Conservation (phyloP, 2,888 invertebrate species). For the Frankliniella fusca region DNA sequence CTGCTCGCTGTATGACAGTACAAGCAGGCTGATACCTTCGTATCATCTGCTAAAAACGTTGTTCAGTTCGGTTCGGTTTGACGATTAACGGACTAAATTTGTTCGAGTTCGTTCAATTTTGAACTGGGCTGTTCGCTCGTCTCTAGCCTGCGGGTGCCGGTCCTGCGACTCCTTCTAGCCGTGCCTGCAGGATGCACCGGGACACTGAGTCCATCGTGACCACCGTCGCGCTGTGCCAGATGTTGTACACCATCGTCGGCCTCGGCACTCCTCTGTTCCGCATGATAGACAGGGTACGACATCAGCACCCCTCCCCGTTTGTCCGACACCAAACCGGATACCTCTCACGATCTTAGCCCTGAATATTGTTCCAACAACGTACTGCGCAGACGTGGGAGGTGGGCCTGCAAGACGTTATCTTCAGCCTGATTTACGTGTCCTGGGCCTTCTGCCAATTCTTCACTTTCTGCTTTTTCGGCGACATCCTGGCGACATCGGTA, state of each 20-base stretch:
- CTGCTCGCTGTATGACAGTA: too few relatives aligned
- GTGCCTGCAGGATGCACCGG: background rate
- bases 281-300: background rate
- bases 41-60: too few relatives aligned
- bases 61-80: too few relatives aligned
- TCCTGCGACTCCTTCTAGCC: too few relatives aligned
- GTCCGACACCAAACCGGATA: background rate
- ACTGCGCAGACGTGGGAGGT: background rate
- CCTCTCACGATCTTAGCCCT: too few relatives aligned
- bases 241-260: background rate
- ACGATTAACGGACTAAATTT: too few relatives aligned
- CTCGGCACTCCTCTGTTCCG: background rate
- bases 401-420: background rate
- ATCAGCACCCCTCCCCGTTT: background rate
- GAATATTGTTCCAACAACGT: background rate
- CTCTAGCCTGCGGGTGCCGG: too few relatives aligned
- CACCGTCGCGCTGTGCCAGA: background rate
- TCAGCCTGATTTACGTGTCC: background rate
- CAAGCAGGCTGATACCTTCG: too few relatives aligned
- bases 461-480: background rate
- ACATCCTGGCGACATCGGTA: background rate
- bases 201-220: background rate
- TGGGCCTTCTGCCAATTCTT: background rate
- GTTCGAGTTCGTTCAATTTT: too few relatives aligned
- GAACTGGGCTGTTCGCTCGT: too few relatives aligned